Evolutionary conservation across 2,888 invertebrate species (phyloP).

Genomic region (Criorhina ranunculi): DNA sequence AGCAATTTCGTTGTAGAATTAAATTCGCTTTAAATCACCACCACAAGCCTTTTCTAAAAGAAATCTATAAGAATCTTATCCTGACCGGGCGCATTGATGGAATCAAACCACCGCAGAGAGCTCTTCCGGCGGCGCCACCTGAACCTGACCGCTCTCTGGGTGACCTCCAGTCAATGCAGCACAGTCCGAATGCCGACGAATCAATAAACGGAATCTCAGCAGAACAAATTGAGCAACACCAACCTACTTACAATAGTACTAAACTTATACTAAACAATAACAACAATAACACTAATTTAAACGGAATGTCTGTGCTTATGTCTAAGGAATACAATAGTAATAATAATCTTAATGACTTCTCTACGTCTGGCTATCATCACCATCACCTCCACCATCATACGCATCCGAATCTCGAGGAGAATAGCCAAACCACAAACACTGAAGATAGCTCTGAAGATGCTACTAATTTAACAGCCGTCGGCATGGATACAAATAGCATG

Average conservation of each 20-base stretch:
- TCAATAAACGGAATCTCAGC: constrained; percentile 68
- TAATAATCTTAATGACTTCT: constrained; percentile 60
- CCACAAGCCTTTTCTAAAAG: constrained; percentile 83
- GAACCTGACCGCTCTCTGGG: constrained; percentile 53
- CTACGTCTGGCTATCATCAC: constrained; percentile 58
- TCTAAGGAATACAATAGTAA: constrained; percentile 70
- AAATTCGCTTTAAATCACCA: constrained; percentile 82
- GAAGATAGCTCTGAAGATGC: constrained; percentile 76
- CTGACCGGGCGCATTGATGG: constrained; percentile 79
- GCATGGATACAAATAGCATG: constrained; percentile 73
- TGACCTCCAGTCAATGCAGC: constrained; percentile 43
- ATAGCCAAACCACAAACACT: constrained; percentile 72
- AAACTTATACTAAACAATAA: constrained; percentile 73
- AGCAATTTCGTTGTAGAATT: constrained; percentile 82
- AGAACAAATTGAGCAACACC: constrained; percentile 76
- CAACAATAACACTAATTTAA: constrained; percentile 75
- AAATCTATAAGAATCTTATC: constrained; percentile 83
- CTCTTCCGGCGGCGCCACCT: constrained; percentile 79
- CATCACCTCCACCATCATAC: constrained; percentile 56
- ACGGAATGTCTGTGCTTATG: constrained; percentile 64
- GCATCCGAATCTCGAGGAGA: constrained; percentile 67
- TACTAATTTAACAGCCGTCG: constrained; percentile 71
- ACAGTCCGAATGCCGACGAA: constrained; percentile 50
- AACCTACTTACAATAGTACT: constrained; percentile 74
- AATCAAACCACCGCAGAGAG: constrained; percentile 80